Conservation (phyloP, 2,888 invertebrate genomes). For the Melolontha melolontha region DNA sequence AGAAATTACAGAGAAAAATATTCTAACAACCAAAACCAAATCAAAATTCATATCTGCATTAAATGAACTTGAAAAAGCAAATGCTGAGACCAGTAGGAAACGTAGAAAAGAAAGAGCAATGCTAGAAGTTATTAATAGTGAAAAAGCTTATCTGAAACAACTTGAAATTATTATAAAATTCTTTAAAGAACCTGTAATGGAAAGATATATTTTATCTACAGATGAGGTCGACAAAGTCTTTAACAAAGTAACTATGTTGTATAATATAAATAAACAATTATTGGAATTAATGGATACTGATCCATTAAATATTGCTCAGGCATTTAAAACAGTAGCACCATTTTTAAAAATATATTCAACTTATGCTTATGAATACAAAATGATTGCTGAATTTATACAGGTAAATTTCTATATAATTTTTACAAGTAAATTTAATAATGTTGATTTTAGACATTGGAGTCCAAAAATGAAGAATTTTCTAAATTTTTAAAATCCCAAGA, state of each 20-base stretch:
- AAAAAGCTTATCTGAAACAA: conserved; percentile 76
- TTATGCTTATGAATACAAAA: conserved; percentile 80
- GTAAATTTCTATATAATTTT: conserved; percentile 61
- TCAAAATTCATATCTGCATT: conserved; percentile 72
- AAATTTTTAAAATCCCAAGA: conserved; percentile 75
- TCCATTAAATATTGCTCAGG: conserved; percentile 71
- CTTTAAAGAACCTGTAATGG: conserved; percentile 72
- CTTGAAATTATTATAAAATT: conserved; percentile 74
- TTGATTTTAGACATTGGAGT: conserved; percentile 65
- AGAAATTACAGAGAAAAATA: conserved; percentile 72
- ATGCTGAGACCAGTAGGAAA: conserved; percentile 59
- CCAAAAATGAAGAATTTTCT: conserved; percentile 68
- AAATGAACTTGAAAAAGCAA: conserved; percentile 63
- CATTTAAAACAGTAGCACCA: conserved; percentile 79
- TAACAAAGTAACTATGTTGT: conserved; percentile 74
- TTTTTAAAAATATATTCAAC: conserved; percentile 83
- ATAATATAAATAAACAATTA: conserved; percentile 74
- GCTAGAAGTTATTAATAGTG: conserved; percentile 77
- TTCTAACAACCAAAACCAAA: conserved; percentile 72
- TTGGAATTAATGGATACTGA: conserved; percentile 70
- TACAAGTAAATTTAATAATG: neutral
- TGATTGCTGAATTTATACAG: conserved; percentile 72
- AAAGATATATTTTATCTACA: conserved; percentile 65
- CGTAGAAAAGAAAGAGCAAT: conserved; percentile 68
- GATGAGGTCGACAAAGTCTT: conserved; percentile 70